Percentiles rank a stretch among this genome's conserved stretches.
Conservation (phyloP, 35 echinoderm and acorn worm genomes). For the Lytechinus variegatus region DNA sequence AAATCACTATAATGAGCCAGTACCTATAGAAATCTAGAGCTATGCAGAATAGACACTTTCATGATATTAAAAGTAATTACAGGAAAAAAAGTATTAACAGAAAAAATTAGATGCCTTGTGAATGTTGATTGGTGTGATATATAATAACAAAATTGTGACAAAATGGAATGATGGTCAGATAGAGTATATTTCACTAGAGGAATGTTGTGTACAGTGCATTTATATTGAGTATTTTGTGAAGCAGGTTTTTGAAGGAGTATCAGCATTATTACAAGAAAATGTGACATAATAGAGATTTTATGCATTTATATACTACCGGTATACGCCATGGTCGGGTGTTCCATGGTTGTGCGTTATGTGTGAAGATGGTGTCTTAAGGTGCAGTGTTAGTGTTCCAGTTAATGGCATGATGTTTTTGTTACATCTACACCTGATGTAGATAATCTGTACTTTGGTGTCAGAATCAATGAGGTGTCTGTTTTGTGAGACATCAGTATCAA, state of each 20-base stretch:
- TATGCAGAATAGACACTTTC: background rate
- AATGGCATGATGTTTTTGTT: background rate
- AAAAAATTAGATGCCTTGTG: constrained; percentile 11
- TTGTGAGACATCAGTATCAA: background rate
- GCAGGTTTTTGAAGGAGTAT: background rate
- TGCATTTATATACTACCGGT: constrained; percentile 19
- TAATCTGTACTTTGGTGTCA: background rate
- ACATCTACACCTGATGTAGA: background rate
- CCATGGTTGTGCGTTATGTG: background rate
- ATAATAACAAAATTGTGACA: background rate
- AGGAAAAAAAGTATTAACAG: background rate
- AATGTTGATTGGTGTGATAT: background rate
- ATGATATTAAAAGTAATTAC: background rate
- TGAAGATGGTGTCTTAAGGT: background rate
- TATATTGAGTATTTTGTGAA: background rate
- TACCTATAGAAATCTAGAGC: background rate
- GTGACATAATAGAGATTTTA: background rate
- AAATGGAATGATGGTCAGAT: background rate
- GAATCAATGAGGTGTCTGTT: too few relatives aligned
- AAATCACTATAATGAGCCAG: background rate
- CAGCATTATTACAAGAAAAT: background rate
- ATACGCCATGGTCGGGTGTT: background rate
- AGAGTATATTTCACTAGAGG: constrained; percentile 12
- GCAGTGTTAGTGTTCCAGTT: background rate
- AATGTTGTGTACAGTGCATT: background rate